Conservation (phyloP, 2,113 vertebrate species). For the Pangasianodon gigas region DNA sequence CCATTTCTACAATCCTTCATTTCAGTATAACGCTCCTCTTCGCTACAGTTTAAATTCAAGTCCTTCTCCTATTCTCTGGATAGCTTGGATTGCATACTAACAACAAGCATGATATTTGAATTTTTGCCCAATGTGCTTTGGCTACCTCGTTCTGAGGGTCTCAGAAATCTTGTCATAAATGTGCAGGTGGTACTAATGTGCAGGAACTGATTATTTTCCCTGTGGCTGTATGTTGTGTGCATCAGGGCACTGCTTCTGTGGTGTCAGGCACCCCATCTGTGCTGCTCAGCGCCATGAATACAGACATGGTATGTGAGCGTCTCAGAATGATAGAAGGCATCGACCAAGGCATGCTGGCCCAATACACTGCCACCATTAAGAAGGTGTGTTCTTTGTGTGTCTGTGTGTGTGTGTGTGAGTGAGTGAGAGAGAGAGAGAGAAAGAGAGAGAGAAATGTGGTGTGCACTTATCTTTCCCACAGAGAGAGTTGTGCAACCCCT, state of each 20-base stretch:
- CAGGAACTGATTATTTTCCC: slow-evolving; percentile 10
- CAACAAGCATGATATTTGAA: slow-evolving; percentile 41
- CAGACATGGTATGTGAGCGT: slow-evolving; percentile 88
- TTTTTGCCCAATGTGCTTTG: slow-evolving; percentile 21
- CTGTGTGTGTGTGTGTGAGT: neutral
- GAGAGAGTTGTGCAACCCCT: neutral
- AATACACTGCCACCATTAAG: slow-evolving; percentile 87
- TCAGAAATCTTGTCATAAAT: slow-evolving; percentile 21
- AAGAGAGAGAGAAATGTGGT: neutral
- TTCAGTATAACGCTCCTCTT: slow-evolving; percentile 10
- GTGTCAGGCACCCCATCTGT: slow-evolving; percentile 64
- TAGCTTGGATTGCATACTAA: slow-evolving; percentile 36
- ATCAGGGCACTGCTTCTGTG: slow-evolving; percentile 71
- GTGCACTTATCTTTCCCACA: neutral
- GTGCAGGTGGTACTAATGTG: slow-evolving; percentile 31
- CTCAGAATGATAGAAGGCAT: slow-evolving; percentile 89
- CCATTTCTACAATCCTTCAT: slow-evolving; percentile 2
- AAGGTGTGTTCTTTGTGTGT: slow-evolving; percentile 74
- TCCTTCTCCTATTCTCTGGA: slow-evolving; percentile 21
- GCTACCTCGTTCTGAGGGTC: neutral
- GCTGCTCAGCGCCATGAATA: slow-evolving; percentile 87
- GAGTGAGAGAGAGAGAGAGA: neutral
- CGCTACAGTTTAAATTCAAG: slow-evolving; percentile 31
- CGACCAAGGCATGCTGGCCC: slow-evolving; percentile 84
- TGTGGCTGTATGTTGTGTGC: slow-evolving; percentile 34